Percentiles rank a stretch among this genome's conserved stretches.
phyloP scores from a whole-genome alignment of 2,888 invertebrate genomes.

The Biston betularia region DNA sequence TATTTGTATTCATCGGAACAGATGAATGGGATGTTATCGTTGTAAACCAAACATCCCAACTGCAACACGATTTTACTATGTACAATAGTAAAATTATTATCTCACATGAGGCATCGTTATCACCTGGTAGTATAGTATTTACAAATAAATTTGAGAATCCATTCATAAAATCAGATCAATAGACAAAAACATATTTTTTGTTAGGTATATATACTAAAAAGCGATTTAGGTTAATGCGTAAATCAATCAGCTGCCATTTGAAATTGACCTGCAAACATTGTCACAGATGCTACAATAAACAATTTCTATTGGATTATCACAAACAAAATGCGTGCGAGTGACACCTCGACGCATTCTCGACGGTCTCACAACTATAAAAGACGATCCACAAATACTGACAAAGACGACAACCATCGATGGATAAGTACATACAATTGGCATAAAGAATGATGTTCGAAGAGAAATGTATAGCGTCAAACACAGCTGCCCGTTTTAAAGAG shows the following conservation, averaged over 20 bases:
- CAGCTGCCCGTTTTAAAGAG: constrained; percentile 15
- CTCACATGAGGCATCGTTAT: constrained; percentile 14
- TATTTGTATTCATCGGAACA: background rate
- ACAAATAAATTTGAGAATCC: constrained; percentile 12
- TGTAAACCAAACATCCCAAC: background rate
- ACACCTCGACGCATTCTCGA: constrained; percentile 40
- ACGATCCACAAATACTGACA: constrained; percentile 7
- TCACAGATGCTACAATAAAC: constrained; percentile 36
- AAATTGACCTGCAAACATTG: constrained; percentile 28
- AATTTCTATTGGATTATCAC: constrained; percentile 41
- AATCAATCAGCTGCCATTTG: constrained; percentile 5
- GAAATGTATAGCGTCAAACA: constrained; percentile 33
- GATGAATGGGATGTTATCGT: constrained; percentile 22
- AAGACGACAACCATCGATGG: constrained; percentile 26
- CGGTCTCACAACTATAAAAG: constrained; percentile 8
- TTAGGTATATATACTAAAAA: constrained; percentile 11
- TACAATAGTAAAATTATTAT: constrained; percentile 5
- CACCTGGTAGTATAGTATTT: constrained; percentile 9
- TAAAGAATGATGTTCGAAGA: background rate
- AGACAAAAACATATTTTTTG: background rate
- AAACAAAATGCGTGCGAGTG: constrained; percentile 40
- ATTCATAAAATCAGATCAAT: constrained; percentile 19
- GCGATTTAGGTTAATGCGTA: constrained; percentile 26
- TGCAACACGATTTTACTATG: constrained; percentile 6
- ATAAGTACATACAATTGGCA: background rate